These are phyloP conservation scores for Condylostylus longicornis DNA, from an alignment of 1,140 invertebrate genomes.

Conservation along the genomic window DNA sequence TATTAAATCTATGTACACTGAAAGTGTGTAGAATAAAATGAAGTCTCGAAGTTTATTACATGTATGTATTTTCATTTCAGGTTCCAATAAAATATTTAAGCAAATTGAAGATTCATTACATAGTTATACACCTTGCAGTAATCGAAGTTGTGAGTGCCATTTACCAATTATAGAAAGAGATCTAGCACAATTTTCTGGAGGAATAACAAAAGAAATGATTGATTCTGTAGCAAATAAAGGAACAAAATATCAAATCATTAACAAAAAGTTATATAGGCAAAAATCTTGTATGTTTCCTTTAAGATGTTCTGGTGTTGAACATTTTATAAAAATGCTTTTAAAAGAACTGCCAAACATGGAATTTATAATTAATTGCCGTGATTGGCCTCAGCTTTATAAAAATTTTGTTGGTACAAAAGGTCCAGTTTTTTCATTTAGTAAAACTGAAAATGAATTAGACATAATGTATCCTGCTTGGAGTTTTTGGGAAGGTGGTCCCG, in stretches of 20 bases:
- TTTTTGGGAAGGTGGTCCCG: constrained; percentile 95
- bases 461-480: constrained; percentile 96
- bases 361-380: constrained; percentile 74
- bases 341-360: constrained; percentile 68
- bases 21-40: too few species aligned
- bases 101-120: constrained; percentile 22
- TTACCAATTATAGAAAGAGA: constrained; percentile 48
- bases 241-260: constrained; percentile 58
- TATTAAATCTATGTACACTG: too few species aligned
- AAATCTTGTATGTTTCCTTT: constrained; percentile 79
- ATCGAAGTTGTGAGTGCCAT: constrained; percentile 45
- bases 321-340: constrained; percentile 66
- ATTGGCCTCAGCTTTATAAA: constrained; percentile 75
- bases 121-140: constrained; percentile 12
- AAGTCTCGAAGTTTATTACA: too few species aligned
- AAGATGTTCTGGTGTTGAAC: constrained; percentile 79
- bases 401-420: constrained; percentile 37
- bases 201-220: constrained; percentile 51
- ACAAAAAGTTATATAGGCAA: constrained; percentile 66
- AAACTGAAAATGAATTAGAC: constrained; percentile 71
- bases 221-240: constrained; percentile 41
- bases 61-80: too few species aligned
- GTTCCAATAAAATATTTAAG: constrained; percentile 31
- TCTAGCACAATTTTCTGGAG: constrained; percentile 45
- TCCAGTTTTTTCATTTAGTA: constrained; percentile 91